These are phyloP conservation scores for Acrocephalus kingi DNA, from an alignment of 2,113 vertebrate genomes.

Conservation along the genomic window DNA sequence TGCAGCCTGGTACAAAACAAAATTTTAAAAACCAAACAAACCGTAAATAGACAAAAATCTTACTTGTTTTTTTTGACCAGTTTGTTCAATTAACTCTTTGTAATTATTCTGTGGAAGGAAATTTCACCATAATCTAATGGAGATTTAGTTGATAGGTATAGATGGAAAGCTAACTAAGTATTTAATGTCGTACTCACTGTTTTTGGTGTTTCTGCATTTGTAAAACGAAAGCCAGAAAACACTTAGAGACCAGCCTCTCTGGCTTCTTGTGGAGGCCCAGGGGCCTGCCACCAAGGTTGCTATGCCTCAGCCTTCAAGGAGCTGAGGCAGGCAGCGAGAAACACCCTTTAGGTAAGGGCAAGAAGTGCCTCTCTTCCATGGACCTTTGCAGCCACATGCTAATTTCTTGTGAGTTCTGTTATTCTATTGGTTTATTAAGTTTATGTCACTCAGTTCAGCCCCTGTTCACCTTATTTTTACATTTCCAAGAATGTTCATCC, in stretches of 20 bases:
- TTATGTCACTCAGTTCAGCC: too few relatives aligned
- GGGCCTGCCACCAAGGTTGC: too few relatives aligned
- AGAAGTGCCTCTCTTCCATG: too few relatives aligned
- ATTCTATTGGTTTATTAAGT: too few relatives aligned
- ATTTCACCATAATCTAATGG: not conserved
- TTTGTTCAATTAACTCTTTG: not conserved
- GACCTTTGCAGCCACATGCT: too few relatives aligned
- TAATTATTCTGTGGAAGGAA: not conserved
- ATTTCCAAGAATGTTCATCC: too few relatives aligned
- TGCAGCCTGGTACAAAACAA: not conserved
- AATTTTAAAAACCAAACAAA: rapidly evolving
- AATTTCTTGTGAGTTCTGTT: too few relatives aligned
- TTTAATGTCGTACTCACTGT: not conserved
- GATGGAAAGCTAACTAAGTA: not conserved
- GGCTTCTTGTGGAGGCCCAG: not conserved
- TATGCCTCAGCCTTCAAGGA: too few relatives aligned
- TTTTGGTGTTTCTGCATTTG: not conserved
- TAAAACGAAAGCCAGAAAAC: not conserved
- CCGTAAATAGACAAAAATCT: not conserved
- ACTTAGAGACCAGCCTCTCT: not conserved
- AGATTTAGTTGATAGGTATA: not conserved
- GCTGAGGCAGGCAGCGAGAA: too few relatives aligned
- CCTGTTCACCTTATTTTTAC: too few relatives aligned
- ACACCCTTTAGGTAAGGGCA: too few relatives aligned
- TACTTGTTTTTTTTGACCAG: not conserved